Percentiles rank a stretch among this genome's conserved stretches.
These are phyloP conservation scores for Argopecten irradians DNA, from an alignment of 1,140 invertebrate species.

Conservation along the genomic window DNA sequence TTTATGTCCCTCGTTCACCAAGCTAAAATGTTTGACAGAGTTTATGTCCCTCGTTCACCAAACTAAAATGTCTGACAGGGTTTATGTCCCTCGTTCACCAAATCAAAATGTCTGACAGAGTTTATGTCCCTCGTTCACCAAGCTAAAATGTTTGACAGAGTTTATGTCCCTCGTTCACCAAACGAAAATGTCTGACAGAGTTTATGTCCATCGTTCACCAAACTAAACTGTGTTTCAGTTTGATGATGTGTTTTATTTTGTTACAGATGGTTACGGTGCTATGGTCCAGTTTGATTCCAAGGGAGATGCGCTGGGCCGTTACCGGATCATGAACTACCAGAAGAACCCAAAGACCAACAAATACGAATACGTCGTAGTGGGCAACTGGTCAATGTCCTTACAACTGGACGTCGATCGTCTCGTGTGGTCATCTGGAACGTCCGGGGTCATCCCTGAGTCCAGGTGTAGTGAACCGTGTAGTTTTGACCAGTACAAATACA, in stretches of 20 bases:
- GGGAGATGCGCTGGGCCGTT: constrained; percentile 78
- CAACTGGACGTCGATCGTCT: constrained; percentile 64
- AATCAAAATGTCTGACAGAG: no score
- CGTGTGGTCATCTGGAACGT: constrained; percentile 70
- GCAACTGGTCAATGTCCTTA: constrained; percentile 68
- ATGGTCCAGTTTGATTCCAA: constrained; percentile 75
- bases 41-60: no score
- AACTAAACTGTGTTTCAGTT: no score
- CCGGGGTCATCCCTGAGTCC: constrained; percentile 79
- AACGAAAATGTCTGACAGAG: no score
- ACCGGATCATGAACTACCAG: constrained; percentile 77
- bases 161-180: no score
- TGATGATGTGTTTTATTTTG: constrained; percentile 26
- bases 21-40: no score
- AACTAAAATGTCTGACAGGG: no score
- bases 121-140: no score
- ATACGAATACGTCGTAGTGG: constrained; percentile 72
- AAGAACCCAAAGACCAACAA: constrained; percentile 61
- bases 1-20: no score
- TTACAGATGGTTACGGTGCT: constrained; percentile 73
- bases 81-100: no score
- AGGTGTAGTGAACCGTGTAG: constrained; percentile 83
- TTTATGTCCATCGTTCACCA: no score
- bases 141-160: no score
- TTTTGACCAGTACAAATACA: constrained; percentile 89